phyloP scores from a whole-genome alignment of 2,888 invertebrate genomes.

The Eristalis pertinax region DNA sequence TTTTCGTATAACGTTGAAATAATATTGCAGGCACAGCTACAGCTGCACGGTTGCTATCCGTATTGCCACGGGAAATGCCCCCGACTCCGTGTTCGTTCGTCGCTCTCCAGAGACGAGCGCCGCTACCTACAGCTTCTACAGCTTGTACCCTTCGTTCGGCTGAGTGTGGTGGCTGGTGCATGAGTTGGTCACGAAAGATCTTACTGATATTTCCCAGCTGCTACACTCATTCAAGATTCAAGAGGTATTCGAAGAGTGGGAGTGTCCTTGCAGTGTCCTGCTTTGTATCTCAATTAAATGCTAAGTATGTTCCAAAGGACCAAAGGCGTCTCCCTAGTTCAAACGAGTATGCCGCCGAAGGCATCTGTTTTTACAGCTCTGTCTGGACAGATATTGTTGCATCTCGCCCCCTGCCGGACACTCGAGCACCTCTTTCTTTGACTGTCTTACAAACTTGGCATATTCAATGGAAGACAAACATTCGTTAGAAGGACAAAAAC shows the following conservation, averaged over 20 bases:
- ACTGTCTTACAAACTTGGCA: constrained; percentile 14
- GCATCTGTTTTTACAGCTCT: neutral
- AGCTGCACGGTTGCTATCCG: neutral
- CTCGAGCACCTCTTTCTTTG: constrained; percentile 8
- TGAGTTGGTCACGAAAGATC: too few species aligned
- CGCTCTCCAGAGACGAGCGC: neutral
- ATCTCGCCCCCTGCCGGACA: neutral
- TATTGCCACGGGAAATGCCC: constrained; percentile 48
- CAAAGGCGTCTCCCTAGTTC: neutral
- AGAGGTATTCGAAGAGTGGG: constrained; percentile 24
- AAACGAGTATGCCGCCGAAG: neutral
- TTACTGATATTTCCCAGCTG: constrained; percentile 14
- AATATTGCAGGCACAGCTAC: constrained; percentile 45
- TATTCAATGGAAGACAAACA: constrained; percentile 33
- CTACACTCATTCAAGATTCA: constrained; percentile 55
- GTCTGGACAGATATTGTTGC: constrained; percentile 19
- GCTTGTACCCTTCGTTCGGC: too few species aligned
- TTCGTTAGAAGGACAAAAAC: neutral
- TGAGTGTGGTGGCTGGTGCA: neutral
- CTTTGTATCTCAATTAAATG: constrained; percentile 63
- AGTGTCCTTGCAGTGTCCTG: neutral
- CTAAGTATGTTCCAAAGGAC: constrained; percentile 5
- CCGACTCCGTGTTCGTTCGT: constrained; percentile 21
- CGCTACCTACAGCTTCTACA: too few species aligned
- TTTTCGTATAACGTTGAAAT: constrained; percentile 58